Evolutionary conservation across 2,797 vertebrate genomes (phyloP), one percentile per base, ranked within the genome.

Genomic region (Furcifer pardalis): DNA sequence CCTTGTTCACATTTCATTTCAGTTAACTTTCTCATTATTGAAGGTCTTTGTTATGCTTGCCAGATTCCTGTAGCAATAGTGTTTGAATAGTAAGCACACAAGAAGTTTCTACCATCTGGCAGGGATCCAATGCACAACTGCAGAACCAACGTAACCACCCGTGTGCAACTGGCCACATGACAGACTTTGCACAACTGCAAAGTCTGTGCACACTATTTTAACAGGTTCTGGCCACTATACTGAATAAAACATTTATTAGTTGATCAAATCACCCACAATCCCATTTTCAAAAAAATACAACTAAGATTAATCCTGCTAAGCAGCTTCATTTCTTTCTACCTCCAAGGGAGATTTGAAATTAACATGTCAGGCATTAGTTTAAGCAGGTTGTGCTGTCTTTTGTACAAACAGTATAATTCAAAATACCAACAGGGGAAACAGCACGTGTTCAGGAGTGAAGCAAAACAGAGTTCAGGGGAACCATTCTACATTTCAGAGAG

Each of bases 401-500:
- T 72, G 40, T 60, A 79, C 40, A 79, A 83, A 81, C 25, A 44
- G 46, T 71, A 66, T 75, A 46, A 79, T 83, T 40, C 85, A 68
- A 84, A 86, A 73, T 83, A 85, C 78, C 82, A 88, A 84, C 78
- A 77, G 86, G 69, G 44, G 1, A 32, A 52, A 25, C 21, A 76
- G 27, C 0, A 0, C 71, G 59, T 56, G n/a, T 83, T 88, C 46
- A 13, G 82, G 83, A 87, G 89, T 46, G 0, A 79, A 59, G 25
- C 23, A 40, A 79, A 65, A 25, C 5, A 30, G n/a, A 52, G 71
- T 12, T 63, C 79, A 77, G 71, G 63, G 69, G 87, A 92, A 60
- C 52, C 78, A 88, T 92, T 90, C 89, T 81, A 44, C 76, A 37
- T 83, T 86, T 83, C 71, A 75, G 73, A 84, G 78, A 75, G 2